Evolutionary conservation across 2,113 vertebrate genomes (phyloP).

Genomic region (Rhizomys pruinosus): DNA sequence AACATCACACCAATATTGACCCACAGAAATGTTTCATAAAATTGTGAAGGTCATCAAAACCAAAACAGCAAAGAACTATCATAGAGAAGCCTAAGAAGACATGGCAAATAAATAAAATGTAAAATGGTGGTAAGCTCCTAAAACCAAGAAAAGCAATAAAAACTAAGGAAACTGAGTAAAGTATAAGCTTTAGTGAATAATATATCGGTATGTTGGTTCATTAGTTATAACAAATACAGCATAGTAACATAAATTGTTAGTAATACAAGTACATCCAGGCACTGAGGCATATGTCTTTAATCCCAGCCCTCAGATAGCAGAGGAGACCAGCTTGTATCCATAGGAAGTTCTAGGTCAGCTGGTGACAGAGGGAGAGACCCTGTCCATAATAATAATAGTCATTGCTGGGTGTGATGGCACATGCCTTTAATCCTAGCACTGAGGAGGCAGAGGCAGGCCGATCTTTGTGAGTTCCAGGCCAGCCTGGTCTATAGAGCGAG

Average conservation of each 20-base stretch:
- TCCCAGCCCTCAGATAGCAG: no score
- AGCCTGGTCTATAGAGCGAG: no score
- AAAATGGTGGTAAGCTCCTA: neutral
- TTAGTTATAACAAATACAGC: neutral
- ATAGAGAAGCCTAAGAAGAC: no score
- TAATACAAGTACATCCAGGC: neutral
- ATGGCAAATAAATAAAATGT: neutral
- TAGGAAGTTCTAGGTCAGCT: no score
- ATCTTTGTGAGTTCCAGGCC: no score
- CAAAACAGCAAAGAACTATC: neutral
- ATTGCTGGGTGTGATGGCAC: no score
- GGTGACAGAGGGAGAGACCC: no score
- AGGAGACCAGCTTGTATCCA: no score
- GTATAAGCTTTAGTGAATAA: conserved; percentile 2
- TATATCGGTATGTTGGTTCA: neutral
- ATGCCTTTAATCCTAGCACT: no score
- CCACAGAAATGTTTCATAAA: neutral
- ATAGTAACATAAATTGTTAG: neutral
- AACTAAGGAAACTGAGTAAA: conserved; percentile 37
- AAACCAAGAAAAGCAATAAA: neutral
- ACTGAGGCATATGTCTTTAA: neutral
- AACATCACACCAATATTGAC: neutral
- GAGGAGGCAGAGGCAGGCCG: no score
- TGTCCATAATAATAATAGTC: no score
- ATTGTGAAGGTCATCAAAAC: neutral